Base-by-base conservation (phyloP, 2,888 invertebrate species). In the Hermaeophaga mercurialis region DNA sequence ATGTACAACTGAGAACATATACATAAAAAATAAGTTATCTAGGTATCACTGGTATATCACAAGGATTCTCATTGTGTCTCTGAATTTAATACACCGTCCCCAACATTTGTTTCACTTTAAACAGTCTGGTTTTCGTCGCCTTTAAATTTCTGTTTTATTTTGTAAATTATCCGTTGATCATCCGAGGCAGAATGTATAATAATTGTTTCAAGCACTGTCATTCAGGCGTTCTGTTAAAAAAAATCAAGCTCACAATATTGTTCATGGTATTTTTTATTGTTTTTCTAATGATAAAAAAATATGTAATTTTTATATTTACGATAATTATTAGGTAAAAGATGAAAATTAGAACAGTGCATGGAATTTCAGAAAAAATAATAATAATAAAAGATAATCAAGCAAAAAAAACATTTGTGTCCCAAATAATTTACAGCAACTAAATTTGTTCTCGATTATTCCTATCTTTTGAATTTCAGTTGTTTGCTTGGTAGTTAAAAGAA, bases 11-110 rank as follows among this genome's bases (percentile, higher is more conserved):
- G 22, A 19, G 22, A 41, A 22, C 19, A 43, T 12, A 58, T 54
- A 58, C 49, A 54, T 57, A 31, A 48, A 52, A 34, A 47, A 58
- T 58, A 58, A 54, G 49, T 56, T 36, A 43, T 39, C n/a, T 22
- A 47, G 19, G 44, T 58, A 58, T 58, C 59, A 62, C 59, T 62
- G 56, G 38, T 56, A 50, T 58, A 63, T 63, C 63, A 63, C 63
- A 54, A 52, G 19, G 34, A 48, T 46, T 53, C 48, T 46, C 57
- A 53, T 47, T 44, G 38, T 57, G 43, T 22, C 19, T 47, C 17
- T 28, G 7, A 5, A 18, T 43, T 6, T 52, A 12, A 22, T 49
- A 33, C 22, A 26, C 31, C 9, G 18, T 14, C 26, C 36, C 18
- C 11, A 22, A 26, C 24, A 43, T 24, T 36, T 14, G 31, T 56